Conservation (phyloP, 1,140 invertebrate genomes). For the Aethina tumida region DNA sequence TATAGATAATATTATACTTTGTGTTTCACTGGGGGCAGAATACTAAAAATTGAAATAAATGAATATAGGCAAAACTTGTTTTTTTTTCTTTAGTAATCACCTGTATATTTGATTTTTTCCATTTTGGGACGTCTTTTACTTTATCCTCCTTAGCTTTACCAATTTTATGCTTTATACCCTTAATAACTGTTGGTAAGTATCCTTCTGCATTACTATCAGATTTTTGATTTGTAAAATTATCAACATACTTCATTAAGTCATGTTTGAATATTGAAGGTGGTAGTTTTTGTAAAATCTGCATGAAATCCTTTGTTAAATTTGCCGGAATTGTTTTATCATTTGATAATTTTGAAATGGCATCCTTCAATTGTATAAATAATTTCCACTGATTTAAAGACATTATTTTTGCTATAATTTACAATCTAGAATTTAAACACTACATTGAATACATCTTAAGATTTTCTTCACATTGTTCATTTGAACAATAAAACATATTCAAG, state of each 20-base stretch:
- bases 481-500: too few relatives aligned
- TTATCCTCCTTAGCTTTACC: slow-evolving; percentile 11
- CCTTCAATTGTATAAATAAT: slow-evolving; percentile 1
- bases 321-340: slow-evolving; percentile 3
- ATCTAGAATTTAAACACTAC: too few relatives aligned
- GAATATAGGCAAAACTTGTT: slow-evolving; percentile 6
- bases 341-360: slow-evolving; percentile 5
- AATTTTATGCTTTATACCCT: slow-evolving; percentile 3
- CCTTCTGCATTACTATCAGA: slow-evolving; percentile 6
- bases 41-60: slow-evolving; percentile 7
- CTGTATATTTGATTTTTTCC: slow-evolving; percentile 23
- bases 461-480: too few relatives aligned
- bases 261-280: neutral
- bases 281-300: slow-evolving; percentile 2
- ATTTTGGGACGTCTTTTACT: slow-evolving; percentile 22
- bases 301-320: slow-evolving; percentile 4
- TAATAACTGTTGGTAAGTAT: neutral
- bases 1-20: slow-evolving; percentile 3
- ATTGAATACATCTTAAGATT: too few relatives aligned
- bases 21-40: neutral
- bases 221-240: slow-evolving; percentile 6
- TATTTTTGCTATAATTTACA: too few relatives aligned
- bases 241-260: slow-evolving; percentile 3
- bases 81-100: slow-evolving; percentile 18
- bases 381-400: slow-evolving; percentile 10